Base-by-base conservation (phyloP, 64 coral and sea anemone species). In the Montipora cactus region DNA sequence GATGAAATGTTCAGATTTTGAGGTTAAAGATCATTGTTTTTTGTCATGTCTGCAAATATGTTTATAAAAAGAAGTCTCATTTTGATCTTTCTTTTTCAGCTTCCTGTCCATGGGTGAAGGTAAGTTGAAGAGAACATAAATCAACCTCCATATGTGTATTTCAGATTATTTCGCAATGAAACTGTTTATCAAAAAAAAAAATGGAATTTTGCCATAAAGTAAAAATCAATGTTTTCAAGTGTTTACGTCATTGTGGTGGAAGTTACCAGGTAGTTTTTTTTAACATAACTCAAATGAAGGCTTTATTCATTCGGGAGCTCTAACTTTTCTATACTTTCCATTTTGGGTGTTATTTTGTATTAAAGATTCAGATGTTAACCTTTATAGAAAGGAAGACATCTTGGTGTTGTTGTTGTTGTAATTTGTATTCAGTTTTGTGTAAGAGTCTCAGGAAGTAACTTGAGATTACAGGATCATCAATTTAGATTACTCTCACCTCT, bases 51-150 rank as follows among this genome's bases (percentile, higher is more conserved):
- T 12, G 16, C 25, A 21, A 2, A 48, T 5, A 10, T 18, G 44
- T 69, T 67, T 22, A 15, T 70, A 18, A 47, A 68, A 49, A 12
- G 44, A 19, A 15, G 15, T 1, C 4, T 84, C 16, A 23, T 9
- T 72, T 72, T 50, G 8, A 14, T 12, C 7, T 50, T 86, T 72
- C 45, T 15, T 50, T 86, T 86, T 71, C 62, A 86, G 82, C 16
- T 86, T 86, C 9, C 82, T 86, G 3, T 86, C 82, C 3, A 69
- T 86, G 82, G 82, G 62, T 1, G 82, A 86, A 86, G 82, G 82
- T 86, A 48, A 19, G 76, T 50, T 12, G 3, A 67, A 84, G 16
- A 48, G 64, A 47, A 8, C 28, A 45, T 67, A 62, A 67, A 84
- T 84, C 3, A 18, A 37, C 12, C 47, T 5, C 53, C n/a, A 23